Evolutionary conservation across 2,888 invertebrate genomes (phyloP), one percentile per base, ranked within the genome.

Genomic region (Choristoneura rosaceana): DNA sequence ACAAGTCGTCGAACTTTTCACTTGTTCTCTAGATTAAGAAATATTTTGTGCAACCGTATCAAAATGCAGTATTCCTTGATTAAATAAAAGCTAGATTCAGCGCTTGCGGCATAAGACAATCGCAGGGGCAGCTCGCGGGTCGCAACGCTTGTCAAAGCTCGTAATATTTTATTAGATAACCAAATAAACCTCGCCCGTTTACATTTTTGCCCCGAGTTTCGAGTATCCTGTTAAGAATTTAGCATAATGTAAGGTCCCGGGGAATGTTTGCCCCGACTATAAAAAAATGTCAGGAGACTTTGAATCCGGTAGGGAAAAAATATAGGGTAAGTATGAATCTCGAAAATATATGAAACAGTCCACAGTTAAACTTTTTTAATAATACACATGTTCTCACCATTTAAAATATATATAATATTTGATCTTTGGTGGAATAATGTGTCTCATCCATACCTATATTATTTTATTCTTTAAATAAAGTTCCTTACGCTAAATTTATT

Each of bases 81-180:
- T 80, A 78, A 79, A 80, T 85, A 84, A 85, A 84, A 82, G 73
- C 71, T 71, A 78, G 77, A 79, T 78, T 82, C 81, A 78, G 80
- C 86, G 86, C 87, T 89, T 83, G 86, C 82, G 83, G 79, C 25
- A 34, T 76, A 79, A 80, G 70, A 80, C 81, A 85, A 86, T 90
- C 90, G 76, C 82, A 87, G 88, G 90, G 89, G 85, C 88, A 86
- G 87, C 89, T 87, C 76, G 78, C 87, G 90, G 89, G 88, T 87
- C 76, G 78, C 87, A 90, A 89, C 87, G 90, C 88, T 92, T 92
- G 92, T 93, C 92, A 91, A 89, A 88, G 82, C 90, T 92, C 93
- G 91, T 93, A 92, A 93, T 93, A 93, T 93, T 93, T 93, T 93
- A 93, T 93, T 92, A 90, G 90, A 92, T 92, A 90, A 93, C 92